phyloP scores from a whole-genome alignment of 2,797 vertebrate species.

The Alcedo atthis region DNA sequence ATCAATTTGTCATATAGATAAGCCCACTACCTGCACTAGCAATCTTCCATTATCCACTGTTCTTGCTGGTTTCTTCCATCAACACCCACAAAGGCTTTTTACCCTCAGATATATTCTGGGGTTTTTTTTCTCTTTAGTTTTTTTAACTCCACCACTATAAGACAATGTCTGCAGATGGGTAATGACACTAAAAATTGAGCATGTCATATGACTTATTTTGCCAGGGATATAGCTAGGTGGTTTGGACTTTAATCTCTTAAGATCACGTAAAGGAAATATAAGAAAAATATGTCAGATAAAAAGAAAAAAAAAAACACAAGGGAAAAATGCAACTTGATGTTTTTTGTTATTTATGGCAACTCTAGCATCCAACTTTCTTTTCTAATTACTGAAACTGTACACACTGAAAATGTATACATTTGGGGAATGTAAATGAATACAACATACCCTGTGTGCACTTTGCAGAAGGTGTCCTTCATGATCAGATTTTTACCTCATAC shows the following conservation, averaged over 20 bases:
- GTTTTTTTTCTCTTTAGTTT: slow-evolving; percentile 18
- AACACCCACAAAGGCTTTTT: slow-evolving; percentile 66
- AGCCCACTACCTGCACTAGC: slow-evolving; percentile 63
- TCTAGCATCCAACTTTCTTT: neutral
- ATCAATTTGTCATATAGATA: slow-evolving; percentile 75
- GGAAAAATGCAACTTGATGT: neutral
- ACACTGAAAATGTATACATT: neutral
- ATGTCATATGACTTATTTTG: slow-evolving; percentile 32
- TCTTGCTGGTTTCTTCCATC: slow-evolving; percentile 69
- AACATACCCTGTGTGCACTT: neutral
- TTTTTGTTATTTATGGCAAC: slow-evolving; percentile 15
- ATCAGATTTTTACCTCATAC: neutral
- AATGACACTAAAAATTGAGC: slow-evolving; percentile 55
- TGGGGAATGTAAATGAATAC: neutral
- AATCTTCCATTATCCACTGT: slow-evolving; percentile 70
- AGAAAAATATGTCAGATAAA: neutral
- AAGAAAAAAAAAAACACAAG: neutral
- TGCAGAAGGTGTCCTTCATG: neutral
- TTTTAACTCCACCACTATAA: slow-evolving; percentile 47
- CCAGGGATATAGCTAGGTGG: neutral
- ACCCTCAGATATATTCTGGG: slow-evolving; percentile 32
- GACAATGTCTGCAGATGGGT: slow-evolving; percentile 34
- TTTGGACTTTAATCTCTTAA: slow-evolving; percentile 35
- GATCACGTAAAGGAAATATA: neutral
- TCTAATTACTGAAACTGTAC: neutral